Base-by-base conservation (phyloP, 2,797 vertebrate species). In the Phrynocephalus vlangalii region DNA sequence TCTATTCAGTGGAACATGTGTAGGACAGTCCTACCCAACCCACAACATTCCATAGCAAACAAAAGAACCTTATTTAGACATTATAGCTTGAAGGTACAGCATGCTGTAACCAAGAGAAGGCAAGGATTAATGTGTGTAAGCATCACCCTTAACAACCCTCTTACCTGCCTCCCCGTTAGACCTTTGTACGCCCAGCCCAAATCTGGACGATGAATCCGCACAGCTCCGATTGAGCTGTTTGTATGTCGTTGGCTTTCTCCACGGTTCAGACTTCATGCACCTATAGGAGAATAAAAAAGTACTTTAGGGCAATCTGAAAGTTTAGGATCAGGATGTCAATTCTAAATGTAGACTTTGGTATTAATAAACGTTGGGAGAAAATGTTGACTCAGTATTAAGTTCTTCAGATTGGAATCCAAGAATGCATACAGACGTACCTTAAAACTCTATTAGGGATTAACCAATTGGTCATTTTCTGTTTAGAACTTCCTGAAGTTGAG, bases 361-460 rank as follows among this genome's bases (percentile, higher is more conserved):
- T 90, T 79, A 85, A 92, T 87, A 50, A 91, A 79, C 76, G 0
- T 0, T 1, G 83, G 72, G 22, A 85, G 13, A 56, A 88, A 90
- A 88, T 87, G 84, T 95, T 94, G 94, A 94, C 91, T 71, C 63
- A 82, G 90, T 84, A 76, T 92, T 91, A 95, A 66, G 89, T 79
- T 79, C 70, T 24, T 56, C 60, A 28, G 9, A n/a, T 75, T 56
- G 15, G 44, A 84, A 80, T 66, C 30, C 4, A 16, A 88, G 82
- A 77, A 60, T 68, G 83, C 68, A 79, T 80, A 75, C 76, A 52
- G 68, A 81, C 30, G n/a, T 80, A 73, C 28, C 38, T 75, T 76
- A 50, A 26, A 44, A 72, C 24, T 44, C 52, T 68, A 72, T 20
- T 71, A 75, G 72, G 20, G 22, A 38, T 24, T 33, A 22, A 20